These are phyloP conservation scores for Serranus cabrilla DNA, from an alignment of 2,797 vertebrate genomes.

Conservation along the genomic window DNA sequence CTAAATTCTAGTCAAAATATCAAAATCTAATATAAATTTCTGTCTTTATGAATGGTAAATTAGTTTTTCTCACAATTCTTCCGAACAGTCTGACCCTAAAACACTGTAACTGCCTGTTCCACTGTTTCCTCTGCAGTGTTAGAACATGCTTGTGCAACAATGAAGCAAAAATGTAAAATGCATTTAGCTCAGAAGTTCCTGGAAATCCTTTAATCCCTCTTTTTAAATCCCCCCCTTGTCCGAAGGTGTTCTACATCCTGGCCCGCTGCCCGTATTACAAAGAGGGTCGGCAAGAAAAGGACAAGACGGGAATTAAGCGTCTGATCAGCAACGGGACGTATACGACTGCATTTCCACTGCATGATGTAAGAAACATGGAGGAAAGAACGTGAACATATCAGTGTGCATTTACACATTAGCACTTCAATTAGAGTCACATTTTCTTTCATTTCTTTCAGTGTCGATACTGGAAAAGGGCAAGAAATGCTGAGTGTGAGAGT, in stretches of 20 bases:
- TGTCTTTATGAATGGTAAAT: background rate
- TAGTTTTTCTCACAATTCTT: background rate
- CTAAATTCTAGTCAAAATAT: too few species aligned
- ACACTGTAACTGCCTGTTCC: background rate
- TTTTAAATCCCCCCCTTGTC: slow-evolving; percentile 23
- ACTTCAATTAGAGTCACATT: too few species aligned
- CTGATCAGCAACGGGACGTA: slow-evolving; percentile 93
- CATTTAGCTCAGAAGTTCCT: slow-evolving; percentile 11
- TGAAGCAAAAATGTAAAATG: slow-evolving; percentile 1
- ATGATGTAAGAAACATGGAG: slow-evolving; percentile 89
- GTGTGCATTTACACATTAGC: background rate
- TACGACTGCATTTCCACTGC: slow-evolving; percentile 92
- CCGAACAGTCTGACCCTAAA: background rate
- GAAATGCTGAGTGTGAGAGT: slow-evolving; percentile 87
- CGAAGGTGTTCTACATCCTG: slow-evolving; percentile 95
- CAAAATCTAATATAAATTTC: background rate
- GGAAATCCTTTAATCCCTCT: slow-evolving; percentile 23
- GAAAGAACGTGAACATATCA: background rate
- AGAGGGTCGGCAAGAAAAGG: slow-evolving; percentile 90
- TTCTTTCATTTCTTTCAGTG: slow-evolving; percentile 82
- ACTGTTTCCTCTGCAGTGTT: background rate
- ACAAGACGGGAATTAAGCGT: slow-evolving; percentile 94
- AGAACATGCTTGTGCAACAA: background rate
- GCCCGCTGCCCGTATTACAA: slow-evolving; percentile 91
- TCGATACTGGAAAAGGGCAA: slow-evolving; percentile 91